Evolutionary conservation across 2,888 invertebrate species (phyloP).

Genomic region (Acanthococcus lagerstroemiae): DNA sequence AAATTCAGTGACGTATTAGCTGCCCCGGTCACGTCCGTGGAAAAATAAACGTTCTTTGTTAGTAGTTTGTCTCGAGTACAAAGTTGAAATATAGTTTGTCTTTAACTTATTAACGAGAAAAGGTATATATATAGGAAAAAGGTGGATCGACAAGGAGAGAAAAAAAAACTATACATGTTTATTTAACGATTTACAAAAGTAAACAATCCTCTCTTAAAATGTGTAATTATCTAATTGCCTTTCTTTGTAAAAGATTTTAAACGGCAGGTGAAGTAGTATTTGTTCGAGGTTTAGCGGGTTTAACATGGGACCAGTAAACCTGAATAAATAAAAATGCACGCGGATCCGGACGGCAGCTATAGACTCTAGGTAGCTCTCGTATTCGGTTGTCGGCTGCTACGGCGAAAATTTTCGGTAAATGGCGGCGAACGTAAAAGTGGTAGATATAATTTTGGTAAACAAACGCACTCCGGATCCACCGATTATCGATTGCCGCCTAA

Average conservation of each 20-base stretch:
- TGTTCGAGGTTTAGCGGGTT: constrained; percentile 22
- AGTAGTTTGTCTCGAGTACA: not conserved
- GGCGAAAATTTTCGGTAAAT: too few relatives aligned
- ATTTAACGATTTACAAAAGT: constrained; percentile 14
- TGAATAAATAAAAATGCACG: constrained; percentile 17
- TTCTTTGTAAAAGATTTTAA: constrained; percentile 28
- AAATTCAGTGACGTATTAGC: not conserved
- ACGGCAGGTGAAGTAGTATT: constrained; percentile 29
- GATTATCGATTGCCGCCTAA: too few relatives aligned
- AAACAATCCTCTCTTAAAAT: constrained; percentile 25
- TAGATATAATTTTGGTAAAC: not conserved
- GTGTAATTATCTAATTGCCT: constrained; percentile 30
- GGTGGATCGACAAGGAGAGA: not conserved
- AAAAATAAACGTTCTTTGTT: constrained; percentile 16
- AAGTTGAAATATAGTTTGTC: constrained; percentile 4
- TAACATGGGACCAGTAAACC: constrained; percentile 26
- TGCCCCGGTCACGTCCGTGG: not conserved
- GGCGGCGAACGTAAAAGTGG: not conserved
- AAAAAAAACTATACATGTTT: constrained; percentile 18
- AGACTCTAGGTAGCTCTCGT: not conserved
- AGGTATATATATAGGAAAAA: not conserved
- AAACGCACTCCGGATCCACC: not conserved
- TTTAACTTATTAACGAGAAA: constrained; percentile 2
- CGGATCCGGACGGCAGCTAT: not conserved
- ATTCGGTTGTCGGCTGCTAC: too few relatives aligned